Evolutionary conservation across 2,113 vertebrate genomes (phyloP), one percentile per base, ranked within the genome.

Genomic region (Bufo bufo): DNA sequence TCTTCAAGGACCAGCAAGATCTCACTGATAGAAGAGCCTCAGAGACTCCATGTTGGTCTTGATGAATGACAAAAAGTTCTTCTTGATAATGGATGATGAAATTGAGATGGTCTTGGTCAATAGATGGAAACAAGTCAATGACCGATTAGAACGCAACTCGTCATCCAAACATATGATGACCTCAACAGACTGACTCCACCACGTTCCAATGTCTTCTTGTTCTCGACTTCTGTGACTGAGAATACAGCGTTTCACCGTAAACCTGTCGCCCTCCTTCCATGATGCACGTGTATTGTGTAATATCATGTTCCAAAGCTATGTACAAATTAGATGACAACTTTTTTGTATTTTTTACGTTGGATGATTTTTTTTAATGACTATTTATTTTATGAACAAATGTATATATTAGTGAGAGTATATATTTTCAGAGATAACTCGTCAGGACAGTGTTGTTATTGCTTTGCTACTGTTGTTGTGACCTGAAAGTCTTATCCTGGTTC

Each of bases 331-430:
- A 91, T 91, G 89, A 90, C 93, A 92, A 94, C 90, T 94, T 92
- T 82, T 92, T 91, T 93, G 91, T 89, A 93, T 92, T 94, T 94
- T 93, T 96, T 95, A 95, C 95, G 94, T 93, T 92, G 69, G 92
- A 95, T 95, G 93, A 91, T 93, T 94, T 95, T 79, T 58, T 96
- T 97, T 95, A 94, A 96, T 96, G 94, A 96, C 96, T 97, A 97
- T 97, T 97, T 97, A 97, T 97, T 97, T 96, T 92, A 94, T 93
- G 91, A 93, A 94, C 91, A 94, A 93, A 93, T 97, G 96, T 97
- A 96, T 92, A 97, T 97, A 96, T 96, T 96, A 97, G 96, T 92
- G 94, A 97, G 95, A 95, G 93, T 96, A 96, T 97, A 96, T 97
- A 97, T 97, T 96, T 96, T 93, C 95, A 85, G 92, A 96, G 94